Evolutionary conservation across 2,888 invertebrate species (phyloP).

Genomic region (Eupsilia transversa): DNA sequence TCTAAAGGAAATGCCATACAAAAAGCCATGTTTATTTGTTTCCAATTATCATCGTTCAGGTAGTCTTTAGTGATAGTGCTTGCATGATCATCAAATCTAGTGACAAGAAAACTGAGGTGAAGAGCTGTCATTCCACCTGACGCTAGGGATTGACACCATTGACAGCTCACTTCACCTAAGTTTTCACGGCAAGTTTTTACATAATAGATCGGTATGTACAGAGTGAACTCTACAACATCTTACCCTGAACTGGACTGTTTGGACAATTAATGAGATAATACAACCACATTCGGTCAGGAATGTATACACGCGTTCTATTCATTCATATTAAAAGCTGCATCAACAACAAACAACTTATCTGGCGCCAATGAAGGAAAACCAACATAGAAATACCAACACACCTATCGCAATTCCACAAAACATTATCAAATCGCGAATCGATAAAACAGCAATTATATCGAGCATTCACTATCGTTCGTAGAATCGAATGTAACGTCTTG

Average conservation of each 20-base stretch:
- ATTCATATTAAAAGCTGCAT: conserved; percentile 26
- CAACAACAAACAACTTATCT: conserved; percentile 11
- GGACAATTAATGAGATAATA: background rate
- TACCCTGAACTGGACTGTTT: background rate
- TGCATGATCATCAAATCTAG: background rate
- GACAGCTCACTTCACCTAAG: too few species aligned
- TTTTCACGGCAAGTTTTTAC: too few species aligned
- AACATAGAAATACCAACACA: conserved; percentile 36
- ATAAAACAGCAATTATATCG: conserved; percentile 62
- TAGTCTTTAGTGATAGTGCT: background rate
- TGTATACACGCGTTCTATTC: background rate
- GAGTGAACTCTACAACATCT: background rate
- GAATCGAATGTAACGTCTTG: conserved; percentile 60
- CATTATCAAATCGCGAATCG: conserved; percentile 61
- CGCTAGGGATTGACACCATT: too few species aligned
- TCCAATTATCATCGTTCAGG: too few species aligned
- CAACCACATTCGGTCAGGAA: background rate
- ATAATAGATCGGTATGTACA: background rate
- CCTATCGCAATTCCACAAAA: conserved; percentile 57
- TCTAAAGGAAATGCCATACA: background rate
- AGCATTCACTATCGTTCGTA: conserved; percentile 60
- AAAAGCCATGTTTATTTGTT: background rate
- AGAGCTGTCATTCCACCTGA: too few species aligned
- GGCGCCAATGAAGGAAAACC: conserved; percentile 48
- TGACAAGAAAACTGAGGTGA: too few species aligned